Base-by-base conservation (phyloP, 2,888 invertebrate species). In the Acrobasis repandana region DNA sequence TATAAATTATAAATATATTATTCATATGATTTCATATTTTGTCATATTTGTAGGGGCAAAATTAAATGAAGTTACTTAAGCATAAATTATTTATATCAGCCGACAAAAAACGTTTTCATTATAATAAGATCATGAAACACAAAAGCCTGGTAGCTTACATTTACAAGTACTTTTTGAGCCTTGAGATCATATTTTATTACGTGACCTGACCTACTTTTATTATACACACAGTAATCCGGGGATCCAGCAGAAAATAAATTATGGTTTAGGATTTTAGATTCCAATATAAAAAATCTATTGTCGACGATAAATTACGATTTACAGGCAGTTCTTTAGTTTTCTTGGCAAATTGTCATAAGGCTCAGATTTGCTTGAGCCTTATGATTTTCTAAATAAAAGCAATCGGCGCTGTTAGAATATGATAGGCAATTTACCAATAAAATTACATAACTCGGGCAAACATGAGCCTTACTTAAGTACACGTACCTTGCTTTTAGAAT, bases 121-220 rank as follows among this genome's bases (percentile, higher is more conserved):
- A 18, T 14, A 50, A 50, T 50, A 33, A 28, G 36, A 36, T 36
- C 38, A 18, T 54, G 18, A 54, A 52, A n/a, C 6, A 51, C 10
- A 54, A 43, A 54, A 38, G 36, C 36, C 14, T 15, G 16, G 52
- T 8, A 54, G 36, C 36, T 54, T 54, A 33, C 16, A 54, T 33
- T 54, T 36, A 54, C 52, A 54, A 34, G 16, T 52, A 54, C 52
- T 10, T 54, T 54, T 18, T 38, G 36, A 54, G n/a, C 36, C 16
- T 54, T 16, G 36, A 50, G 20, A 20, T 28, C 20, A 50, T n/a
- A 54, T 54, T 54, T 16, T 36, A 54, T 16, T 18, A 36, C 52
- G 18, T 54, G 15, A 43, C 43, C 43, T 43, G 43, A 9, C 43
- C 43, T 43, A 43, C 43, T 43, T 43, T 43, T 43, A 43, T 43